These are phyloP conservation scores for Nothoprocta pentlandii DNA, from an alignment of 2,113 vertebrate genomes.

Conservation along the genomic window DNA sequence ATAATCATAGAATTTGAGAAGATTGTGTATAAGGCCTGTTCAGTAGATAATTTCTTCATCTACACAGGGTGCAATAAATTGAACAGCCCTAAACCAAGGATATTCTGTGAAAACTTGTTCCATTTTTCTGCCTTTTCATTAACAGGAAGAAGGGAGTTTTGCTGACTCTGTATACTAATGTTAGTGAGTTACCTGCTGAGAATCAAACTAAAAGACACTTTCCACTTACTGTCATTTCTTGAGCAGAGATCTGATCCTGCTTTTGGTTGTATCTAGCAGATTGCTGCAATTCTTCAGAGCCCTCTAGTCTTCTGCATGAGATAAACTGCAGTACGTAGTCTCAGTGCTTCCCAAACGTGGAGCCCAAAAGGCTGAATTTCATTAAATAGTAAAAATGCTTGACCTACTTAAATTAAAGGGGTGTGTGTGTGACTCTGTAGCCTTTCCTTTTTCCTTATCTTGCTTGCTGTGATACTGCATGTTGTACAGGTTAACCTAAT, in stretches of 20 bases:
- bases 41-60: neutral
- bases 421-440: rapidly evolving
- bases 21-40: neutral
- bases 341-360: slow-evolving; percentile 3
- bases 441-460: neutral
- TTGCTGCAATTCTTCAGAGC: neutral
- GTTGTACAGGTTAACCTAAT: neutral
- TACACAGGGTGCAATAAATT: neutral
- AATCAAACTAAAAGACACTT: neutral
- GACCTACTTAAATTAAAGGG: slow-evolving; percentile 55
- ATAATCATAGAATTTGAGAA: neutral
- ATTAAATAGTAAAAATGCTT: slow-evolving; percentile 53
- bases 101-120: neutral
- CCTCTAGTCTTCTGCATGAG: neutral
- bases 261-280: neutral
- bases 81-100: neutral
- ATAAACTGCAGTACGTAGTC: neutral
- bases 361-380: slow-evolving; percentile 39
- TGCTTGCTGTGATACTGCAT: neutral
- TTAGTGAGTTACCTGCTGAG: neutral
- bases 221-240: neutral
- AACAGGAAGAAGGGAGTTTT: neutral
- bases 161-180: neutral
- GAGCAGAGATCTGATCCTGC: neutral
- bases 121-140: neutral